Conservation (phyloP, 2,113 vertebrate species). For the Aix galericulata region DNA sequence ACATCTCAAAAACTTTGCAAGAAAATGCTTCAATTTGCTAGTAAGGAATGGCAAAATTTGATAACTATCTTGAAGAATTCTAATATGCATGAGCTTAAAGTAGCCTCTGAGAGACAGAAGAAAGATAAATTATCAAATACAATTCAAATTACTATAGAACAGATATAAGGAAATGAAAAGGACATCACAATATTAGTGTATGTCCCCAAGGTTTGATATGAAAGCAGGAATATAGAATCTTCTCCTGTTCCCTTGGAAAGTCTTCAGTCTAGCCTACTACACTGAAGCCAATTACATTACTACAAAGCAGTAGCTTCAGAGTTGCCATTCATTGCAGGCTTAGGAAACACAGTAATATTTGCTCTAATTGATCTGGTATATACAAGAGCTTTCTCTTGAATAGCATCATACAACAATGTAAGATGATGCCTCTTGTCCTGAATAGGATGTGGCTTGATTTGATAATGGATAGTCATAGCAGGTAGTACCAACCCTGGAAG, state of each 20-base stretch:
- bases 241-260: not conserved
- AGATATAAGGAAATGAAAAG: not conserved
- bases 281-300: not conserved
- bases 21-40: not conserved
- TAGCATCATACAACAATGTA: not conserved
- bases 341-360: not conserved
- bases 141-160: not conserved
- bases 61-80: not conserved
- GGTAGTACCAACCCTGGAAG: not conserved
- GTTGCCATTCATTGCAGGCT: not conserved
- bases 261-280: not conserved
- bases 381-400: not conserved
- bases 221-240: not conserved
- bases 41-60: not conserved
- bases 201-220: not conserved
- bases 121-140: not conserved
- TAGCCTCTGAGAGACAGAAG: not conserved
- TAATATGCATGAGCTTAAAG: not conserved
- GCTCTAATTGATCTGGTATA: not conserved
- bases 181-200: not conserved
- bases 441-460: not conserved
- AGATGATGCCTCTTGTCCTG: not conserved
- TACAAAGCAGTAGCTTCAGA: not conserved
- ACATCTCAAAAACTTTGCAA: not conserved
- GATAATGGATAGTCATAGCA: not conserved